These are phyloP conservation scores for Leptoclinus maculatus DNA, from an alignment of 2,797 vertebrate genomes.

Conservation along the genomic window DNA sequence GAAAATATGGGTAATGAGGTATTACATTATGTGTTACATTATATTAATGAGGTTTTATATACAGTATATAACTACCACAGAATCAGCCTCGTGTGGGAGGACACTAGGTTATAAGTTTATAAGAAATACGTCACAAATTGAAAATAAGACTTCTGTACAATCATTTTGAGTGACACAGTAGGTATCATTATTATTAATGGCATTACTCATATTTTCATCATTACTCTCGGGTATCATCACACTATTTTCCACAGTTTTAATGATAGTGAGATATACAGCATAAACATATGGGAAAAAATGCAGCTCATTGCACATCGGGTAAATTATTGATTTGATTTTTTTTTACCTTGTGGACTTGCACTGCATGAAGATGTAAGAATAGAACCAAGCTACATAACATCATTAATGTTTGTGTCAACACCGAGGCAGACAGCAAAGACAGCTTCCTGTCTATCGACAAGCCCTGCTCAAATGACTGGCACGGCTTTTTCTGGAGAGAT, in stretches of 20 bases:
- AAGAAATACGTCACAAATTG: slow-evolving; percentile 19
- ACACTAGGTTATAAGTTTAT: not conserved
- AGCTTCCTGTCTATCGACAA: slow-evolving; percentile 31
- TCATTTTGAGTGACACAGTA: not conserved
- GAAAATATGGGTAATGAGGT: slow-evolving; percentile 65
- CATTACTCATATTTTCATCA: not conserved
- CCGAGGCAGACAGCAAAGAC: slow-evolving; percentile 40
- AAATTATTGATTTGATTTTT: slow-evolving; percentile 36
- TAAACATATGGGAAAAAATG: slow-evolving; percentile 6
- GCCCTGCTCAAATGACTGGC: slow-evolving; percentile 45
- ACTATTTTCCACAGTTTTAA: not conserved
- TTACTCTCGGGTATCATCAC: not conserved
- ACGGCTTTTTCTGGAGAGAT: slow-evolving; percentile 35
- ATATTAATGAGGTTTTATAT: slow-evolving; percentile 53
- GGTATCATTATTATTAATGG: not conserved
- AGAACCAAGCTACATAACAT: slow-evolving; percentile 41
- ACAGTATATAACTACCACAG: slow-evolving; percentile 14
- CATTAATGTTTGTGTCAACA: slow-evolving; percentile 52
- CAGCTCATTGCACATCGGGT: slow-evolving; percentile 26
- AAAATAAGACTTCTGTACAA: slow-evolving; percentile 7
- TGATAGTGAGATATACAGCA: not conserved
- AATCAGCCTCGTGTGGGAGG: slow-evolving; percentile 10
- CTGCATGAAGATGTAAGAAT: slow-evolving; percentile 36
- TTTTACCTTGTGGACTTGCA: slow-evolving; percentile 9
- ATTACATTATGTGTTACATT: slow-evolving; percentile 61